Base-by-base conservation (phyloP, 2,113 vertebrate genomes). In the Epinephelus fuscoguttatus region DNA sequence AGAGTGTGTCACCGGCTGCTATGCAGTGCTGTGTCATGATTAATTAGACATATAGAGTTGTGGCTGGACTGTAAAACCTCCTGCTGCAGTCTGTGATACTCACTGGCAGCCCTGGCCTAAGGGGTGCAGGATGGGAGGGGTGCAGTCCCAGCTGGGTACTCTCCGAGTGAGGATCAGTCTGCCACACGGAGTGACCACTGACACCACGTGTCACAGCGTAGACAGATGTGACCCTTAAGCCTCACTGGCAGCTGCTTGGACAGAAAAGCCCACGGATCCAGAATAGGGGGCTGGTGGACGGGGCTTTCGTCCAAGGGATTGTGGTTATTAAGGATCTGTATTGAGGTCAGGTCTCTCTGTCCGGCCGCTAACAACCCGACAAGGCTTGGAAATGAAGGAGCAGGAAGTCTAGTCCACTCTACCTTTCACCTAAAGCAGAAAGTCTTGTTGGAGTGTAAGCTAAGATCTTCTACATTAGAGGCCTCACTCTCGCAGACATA, bases 301-400 rank as follows among this genome's bases (percentile, higher is more conserved):
- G 56, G 86, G 90, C 84, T 87, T 81, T 76, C 12, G 25, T 90
- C 88, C 84, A 75, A 89, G 69, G 81, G 90, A 93, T 90, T 93
- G 87, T 79, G 69, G 84, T 93, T 94, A 94, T 94, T 94, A 93
- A 89, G 89, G 89, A 88, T 86, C 88, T 75, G 91, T 84, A 95
- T 94, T 95, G 93, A 94, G 94, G 94, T 94, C 95, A 94, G 62
- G 84, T 89, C 86, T 91, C 81, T 70, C 69, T 72, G 88, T 88
- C 77, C 42, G 63, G 66, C 71, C 30, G 15, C 79, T 78, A 91
- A 84, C 70, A 47, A 81, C 75, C 81, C 13, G 27, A 64, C 75
- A 63, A 59, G 78, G 59, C 62, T 84, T 56, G 23, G 13, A 81
- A 88, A 87, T 45, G 55, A 84, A 88, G 85, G 75, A 84, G 68